A percentile compares a stretch with the other conserved stretches of the same genome.
These are phyloP conservation scores for Hartigia nigra DNA, from an alignment of 2,888 invertebrate genomes.

Conservation along the genomic window DNA sequence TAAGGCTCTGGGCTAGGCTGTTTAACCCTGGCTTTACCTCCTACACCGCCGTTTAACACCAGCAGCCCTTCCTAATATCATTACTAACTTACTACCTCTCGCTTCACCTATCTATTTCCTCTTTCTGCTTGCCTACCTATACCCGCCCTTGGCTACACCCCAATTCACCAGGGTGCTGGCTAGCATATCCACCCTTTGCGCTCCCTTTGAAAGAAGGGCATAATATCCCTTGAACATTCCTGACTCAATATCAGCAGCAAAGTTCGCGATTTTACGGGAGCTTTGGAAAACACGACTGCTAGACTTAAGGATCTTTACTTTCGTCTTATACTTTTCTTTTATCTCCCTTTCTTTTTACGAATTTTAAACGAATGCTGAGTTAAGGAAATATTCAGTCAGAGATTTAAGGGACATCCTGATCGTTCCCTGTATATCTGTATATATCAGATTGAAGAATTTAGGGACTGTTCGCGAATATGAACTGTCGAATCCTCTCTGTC, in stretches of 20 bases:
- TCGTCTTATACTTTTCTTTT: not conserved
- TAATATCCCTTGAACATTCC: not conserved
- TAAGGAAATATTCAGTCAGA: not conserved
- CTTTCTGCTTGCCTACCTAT: constrained; percentile 3
- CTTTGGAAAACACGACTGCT: not conserved
- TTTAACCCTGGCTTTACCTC: constrained; percentile 29
- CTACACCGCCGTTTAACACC: not conserved
- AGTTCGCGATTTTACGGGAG: not conserved
- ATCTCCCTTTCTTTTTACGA: not conserved
- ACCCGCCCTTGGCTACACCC: constrained; percentile 3
- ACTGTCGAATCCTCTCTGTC: not conserved
- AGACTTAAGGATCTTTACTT: not conserved
- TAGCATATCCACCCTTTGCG: not conserved
- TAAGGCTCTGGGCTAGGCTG: constrained; percentile 16
- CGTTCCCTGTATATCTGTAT: not conserved
- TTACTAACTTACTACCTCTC: constrained; percentile 6
- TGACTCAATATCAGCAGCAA: not conserved
- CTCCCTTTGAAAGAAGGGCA: not conserved
- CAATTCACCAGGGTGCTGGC: constrained; percentile 9
- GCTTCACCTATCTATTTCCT: not conserved
- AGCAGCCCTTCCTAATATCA: constrained; percentile 11
- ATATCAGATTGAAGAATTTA: not conserved
- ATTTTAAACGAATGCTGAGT: not conserved
- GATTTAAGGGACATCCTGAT: not conserved
- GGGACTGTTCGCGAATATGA: not conserved